Evolutionary conservation across 1,140 invertebrate species (phyloP), one percentile per base, ranked within the genome.

Genomic region (Bombus ignitus): DNA sequence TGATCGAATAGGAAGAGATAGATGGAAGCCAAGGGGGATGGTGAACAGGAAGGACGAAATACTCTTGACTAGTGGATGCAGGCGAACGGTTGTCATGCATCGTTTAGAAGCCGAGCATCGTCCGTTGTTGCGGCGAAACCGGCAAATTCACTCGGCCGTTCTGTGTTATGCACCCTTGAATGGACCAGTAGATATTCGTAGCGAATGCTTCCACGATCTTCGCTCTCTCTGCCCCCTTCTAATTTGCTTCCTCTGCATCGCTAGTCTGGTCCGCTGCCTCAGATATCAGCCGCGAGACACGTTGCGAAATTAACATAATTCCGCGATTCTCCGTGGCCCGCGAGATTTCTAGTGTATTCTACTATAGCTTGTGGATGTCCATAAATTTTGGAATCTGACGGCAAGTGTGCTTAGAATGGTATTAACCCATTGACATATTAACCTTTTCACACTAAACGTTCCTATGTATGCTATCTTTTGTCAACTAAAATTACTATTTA

Each of bases 101-200:
- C 91, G 87, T 91, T 91, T 75, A 87, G 87, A 83, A 91, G 91
- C 91, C 91, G 83, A 81, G 88, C 81, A 89, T 92, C 88, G 75
- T 90, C 87, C 85, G 81, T 88, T 89, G 86, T 89, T 91, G 89
- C 81, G 89, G 82, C 79, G 87, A 72, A 89, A 91, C 80, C 62
- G 83, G 71, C 83, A 89, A 81, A 82, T 90, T 89, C 88, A 88
- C 90, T 77, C 53, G 57, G 59, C 66, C 70, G 47, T 75, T 32
- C 59, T n/a, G 37, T 53, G 86, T 76, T 83, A 91, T 87, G 81
- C 88, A 87, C 73, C 79, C 81, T 73, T 68, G 66, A 80, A 87
- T 86, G 83, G 87, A 83, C 75, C 82, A 75, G 32, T 71, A 82
- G 82, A 78, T 87, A 89, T 75, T 84, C 84, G 74, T 81, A 84